These are phyloP conservation scores for Subanguina moxae DNA, from an alignment of 1,140 invertebrate genomes.

Conservation along the genomic window DNA sequence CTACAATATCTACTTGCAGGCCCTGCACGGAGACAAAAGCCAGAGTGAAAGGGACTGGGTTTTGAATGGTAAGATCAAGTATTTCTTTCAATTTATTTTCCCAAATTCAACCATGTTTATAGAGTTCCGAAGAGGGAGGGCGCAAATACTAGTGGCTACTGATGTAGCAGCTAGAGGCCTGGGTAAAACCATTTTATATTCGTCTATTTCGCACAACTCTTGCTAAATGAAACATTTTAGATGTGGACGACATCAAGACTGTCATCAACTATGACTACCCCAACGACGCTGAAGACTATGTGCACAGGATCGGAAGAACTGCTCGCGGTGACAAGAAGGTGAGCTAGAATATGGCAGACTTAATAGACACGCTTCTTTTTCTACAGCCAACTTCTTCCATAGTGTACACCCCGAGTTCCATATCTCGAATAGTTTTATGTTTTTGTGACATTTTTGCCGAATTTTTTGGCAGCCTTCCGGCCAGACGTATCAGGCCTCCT, in stretches of 20 bases:
- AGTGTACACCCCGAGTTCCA: too few relatives aligned
- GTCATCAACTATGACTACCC: constrained; percentile 99
- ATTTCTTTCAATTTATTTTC: background rate
- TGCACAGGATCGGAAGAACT: constrained; percentile 92
- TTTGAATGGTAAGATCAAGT: constrained; percentile 44
- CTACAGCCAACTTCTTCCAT: too few relatives aligned
- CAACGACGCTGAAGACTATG: constrained; percentile 95
- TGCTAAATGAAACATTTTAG: constrained; percentile 64
- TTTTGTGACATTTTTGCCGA: too few relatives aligned
- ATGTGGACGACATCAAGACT: constrained; percentile 98
- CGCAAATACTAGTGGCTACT: constrained; percentile 63
- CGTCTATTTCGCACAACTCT: background rate
- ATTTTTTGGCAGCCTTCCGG: too few relatives aligned
- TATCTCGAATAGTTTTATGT: too few relatives aligned
- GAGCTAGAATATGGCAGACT: too few relatives aligned
- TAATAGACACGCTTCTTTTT: too few relatives aligned
- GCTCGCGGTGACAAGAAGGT: constrained; percentile 74
- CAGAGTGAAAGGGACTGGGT: constrained; percentile 73
- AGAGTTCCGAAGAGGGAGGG: constrained; percentile 74
- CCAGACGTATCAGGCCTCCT: too few relatives aligned
- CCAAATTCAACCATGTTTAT: constrained; percentile 63
- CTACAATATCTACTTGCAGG: constrained; percentile 56
- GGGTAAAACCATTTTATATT: background rate
- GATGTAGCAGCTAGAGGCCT: background rate
- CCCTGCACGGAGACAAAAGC: constrained; percentile 90